Percentiles rank a stretch among this genome's conserved stretches.
These are phyloP conservation scores for Mellilla xanthometata DNA, from an alignment of 2,888 invertebrate species.

Conservation along the genomic window DNA sequence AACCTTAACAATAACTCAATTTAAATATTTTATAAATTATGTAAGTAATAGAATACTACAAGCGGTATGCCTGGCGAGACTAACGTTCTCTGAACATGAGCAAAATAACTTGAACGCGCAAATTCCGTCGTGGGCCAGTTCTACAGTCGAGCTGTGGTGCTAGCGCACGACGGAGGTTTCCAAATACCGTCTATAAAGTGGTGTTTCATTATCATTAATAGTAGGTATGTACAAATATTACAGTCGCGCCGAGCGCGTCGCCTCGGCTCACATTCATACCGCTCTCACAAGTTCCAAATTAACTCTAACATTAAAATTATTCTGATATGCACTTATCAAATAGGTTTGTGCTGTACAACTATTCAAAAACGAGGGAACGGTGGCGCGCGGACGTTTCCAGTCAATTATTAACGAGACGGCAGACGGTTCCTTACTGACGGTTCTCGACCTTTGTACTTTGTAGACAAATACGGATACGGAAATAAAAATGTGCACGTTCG, in stretches of 20 bases:
- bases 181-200: conserved; percentile 18
- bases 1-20: conserved; percentile 41
- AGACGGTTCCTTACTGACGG: conserved; percentile 34
- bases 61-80: conserved; percentile 48
- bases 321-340: conserved; percentile 79
- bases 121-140: conserved; percentile 2
- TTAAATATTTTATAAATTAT: conserved; percentile 39
- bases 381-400: conserved; percentile 34
- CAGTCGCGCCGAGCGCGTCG: conserved; percentile 9
- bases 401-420: conserved; percentile 43
- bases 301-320: conserved; percentile 74
- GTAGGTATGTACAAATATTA: conserved; percentile 26
- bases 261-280: conserved; percentile 35
- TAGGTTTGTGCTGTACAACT: conserved; percentile 78
- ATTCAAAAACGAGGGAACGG: conserved; percentile 46
- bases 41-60: conserved; percentile 50
- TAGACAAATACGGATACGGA: conserved; percentile 39
- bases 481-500: conserved; percentile 43
- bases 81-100: conserved; percentile 21
- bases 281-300: conserved; percentile 60
- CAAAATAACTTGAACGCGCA: conserved; percentile 11
- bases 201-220: conserved; percentile 14
- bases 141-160: too few species aligned
- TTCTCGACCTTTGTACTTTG: conserved; percentile 59
- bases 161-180: conserved; percentile 1